Percentiles rank a stretch among this genome's conserved stretches.
These are phyloP conservation scores for Colletes gigas DNA, from an alignment of 1,140 invertebrate species.

Conservation along the genomic window DNA sequence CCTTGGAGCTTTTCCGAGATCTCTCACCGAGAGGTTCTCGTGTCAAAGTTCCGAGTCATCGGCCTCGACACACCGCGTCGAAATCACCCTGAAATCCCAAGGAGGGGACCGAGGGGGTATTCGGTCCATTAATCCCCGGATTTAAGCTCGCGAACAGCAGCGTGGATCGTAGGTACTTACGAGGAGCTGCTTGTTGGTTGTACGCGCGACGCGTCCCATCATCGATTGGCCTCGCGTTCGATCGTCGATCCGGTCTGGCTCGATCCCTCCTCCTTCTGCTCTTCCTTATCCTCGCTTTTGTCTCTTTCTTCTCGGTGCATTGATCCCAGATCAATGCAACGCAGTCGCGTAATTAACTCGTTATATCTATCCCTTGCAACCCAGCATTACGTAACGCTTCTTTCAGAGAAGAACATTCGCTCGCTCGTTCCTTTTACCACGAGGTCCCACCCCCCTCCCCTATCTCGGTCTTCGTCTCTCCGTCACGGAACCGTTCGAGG, in stretches of 20 bases:
- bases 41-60: conserved; percentile 25
- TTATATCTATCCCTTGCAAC: conserved; percentile 64
- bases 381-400: conserved; percentile 63
- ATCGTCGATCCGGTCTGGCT: conserved; percentile 46
- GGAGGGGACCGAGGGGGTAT: not conserved
- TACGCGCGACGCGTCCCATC: conserved; percentile 36
- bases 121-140: conserved; percentile 25
- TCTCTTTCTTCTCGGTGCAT: conserved; percentile 59
- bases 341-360: conserved; percentile 68
- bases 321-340: conserved; percentile 61
- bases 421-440: conserved; percentile 1
- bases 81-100: conserved; percentile 5
- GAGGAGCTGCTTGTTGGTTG: not conserved
- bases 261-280: conserved; percentile 13
- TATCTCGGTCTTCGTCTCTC: not conserved
- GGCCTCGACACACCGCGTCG: not conserved
- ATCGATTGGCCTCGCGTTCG: conserved; percentile 30
- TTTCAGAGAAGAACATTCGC: not conserved
- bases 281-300: conserved; percentile 35
- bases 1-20: not conserved
- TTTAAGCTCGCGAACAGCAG: conserved; percentile 6
- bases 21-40: not conserved
- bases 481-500: not conserved
- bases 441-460: too few relatives aligned
- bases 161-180: not conserved